Evolutionary conservation across 2,888 invertebrate genomes (phyloP), one percentile per base, ranked within the genome.

Genomic region (Caenorhabditis angaria): DNA sequence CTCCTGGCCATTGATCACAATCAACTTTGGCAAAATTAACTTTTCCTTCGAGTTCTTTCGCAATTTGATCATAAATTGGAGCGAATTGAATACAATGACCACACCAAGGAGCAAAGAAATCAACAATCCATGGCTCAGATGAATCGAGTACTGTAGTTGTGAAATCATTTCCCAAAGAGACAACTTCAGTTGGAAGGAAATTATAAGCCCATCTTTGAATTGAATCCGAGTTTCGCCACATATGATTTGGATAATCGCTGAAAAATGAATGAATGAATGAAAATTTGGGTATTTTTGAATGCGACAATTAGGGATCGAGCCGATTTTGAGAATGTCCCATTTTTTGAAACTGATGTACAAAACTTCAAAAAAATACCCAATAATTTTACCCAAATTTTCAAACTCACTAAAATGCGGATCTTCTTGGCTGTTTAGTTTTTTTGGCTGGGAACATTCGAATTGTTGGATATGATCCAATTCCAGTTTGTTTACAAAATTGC

Each of bases 391-490:
- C 41, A 14, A 22, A 24, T 24, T 25, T 41, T 29, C 12, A 12
- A 69, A 69, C 76, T 70, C 41, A 79, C 79, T 77, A 77, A 27
- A 71, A 67, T 5, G 61, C 66, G 20, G 75, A 68, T 47, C 71
- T 61, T 29, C 70, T 65, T 12, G 77, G 73, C 28, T 77, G 72
- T 35, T 76, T 65, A 24, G 74, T 72, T 55, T 63, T 74, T 51
- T 90, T 91, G 1, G 89, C 86, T 1, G 92, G 92, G 88, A 92
- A 93, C 27, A 93, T 87, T 61, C 92, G 89, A 66, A 93, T 91
- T 2, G 91, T 91, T 0, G 93, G 93, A 88, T 92, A 93, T 57
- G 91, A 90, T 18, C 88, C 88, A n/a, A 93, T 89, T 61, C 90
- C 89, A 86, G 92, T 91, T 5, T 89, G 84, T 10, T 87, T 83